These are phyloP conservation scores for Iphiclides podalirius DNA, from an alignment of 2,888 invertebrate genomes.

Conservation along the genomic window DNA sequence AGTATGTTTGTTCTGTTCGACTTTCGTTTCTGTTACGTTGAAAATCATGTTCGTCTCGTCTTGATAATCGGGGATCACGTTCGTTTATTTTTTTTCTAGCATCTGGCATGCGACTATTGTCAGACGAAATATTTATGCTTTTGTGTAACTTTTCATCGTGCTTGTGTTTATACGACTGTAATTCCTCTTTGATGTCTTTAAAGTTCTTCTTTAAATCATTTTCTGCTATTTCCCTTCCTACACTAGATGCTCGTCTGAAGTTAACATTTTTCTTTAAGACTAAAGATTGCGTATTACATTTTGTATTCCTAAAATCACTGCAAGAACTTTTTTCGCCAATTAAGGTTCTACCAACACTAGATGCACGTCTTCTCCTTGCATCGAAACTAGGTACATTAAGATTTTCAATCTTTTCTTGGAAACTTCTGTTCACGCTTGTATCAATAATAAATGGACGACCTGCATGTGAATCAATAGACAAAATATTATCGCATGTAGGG, in stretches of 20 bases:
- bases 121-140: not conserved
- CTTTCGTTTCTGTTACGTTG: slow-evolving; percentile 2
- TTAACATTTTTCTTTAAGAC: slow-evolving; percentile 29
- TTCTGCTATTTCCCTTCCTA: slow-evolving; percentile 47
- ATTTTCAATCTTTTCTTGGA: slow-evolving; percentile 46
- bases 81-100: slow-evolving; percentile 24
- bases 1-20: slow-evolving; percentile 14
- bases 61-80: slow-evolving; percentile 20
- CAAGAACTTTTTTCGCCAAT: slow-evolving; percentile 26
- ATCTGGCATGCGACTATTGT: slow-evolving; percentile 8
- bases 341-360: slow-evolving; percentile 61
- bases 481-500: slow-evolving; percentile 32
- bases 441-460: slow-evolving; percentile 61
- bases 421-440: slow-evolving; percentile 60
- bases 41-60: slow-evolving; percentile 11
- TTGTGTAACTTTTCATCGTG: slow-evolving; percentile 21
- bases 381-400: slow-evolving; percentile 38
- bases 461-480: slow-evolving; percentile 45
- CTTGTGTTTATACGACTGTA: slow-evolving; percentile 45
- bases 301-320: slow-evolving; percentile 8
- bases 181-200: slow-evolving; percentile 62
- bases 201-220: slow-evolving; percentile 42
- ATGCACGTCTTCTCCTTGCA: slow-evolving; percentile 52
- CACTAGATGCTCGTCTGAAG: slow-evolving; percentile 57
- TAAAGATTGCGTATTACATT: slow-evolving; percentile 15